Base-by-base conservation (phyloP, 2,888 invertebrate genomes). In the Ennomos erosarius region DNA sequence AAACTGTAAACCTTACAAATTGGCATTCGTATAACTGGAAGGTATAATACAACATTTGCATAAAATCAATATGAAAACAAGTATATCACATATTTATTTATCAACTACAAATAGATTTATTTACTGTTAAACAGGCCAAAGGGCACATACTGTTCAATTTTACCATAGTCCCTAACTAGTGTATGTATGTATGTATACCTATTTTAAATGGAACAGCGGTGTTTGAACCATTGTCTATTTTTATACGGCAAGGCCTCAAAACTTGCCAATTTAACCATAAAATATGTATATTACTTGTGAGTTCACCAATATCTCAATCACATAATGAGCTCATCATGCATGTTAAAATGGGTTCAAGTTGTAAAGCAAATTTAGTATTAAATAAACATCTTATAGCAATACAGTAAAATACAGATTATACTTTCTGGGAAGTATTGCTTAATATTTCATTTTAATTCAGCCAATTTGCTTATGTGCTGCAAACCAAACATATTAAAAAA, bases 71-170 rank as follows among this genome's bases (percentile, higher is more conserved):
- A 68, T 65, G 61, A 68, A 72, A 71, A 67, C 67, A 68, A 73
- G 63, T 58, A 72, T 76, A 76, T 77, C 77, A 77, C 75, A 75
- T 74, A 71, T 75, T 59, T 60, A 45, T 49, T 26, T 67, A 69
- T 13, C 46, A 53, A 58, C 62, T 62, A 61, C 43, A 56, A 53
- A 55, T 43, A 59, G 54, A 26, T 54, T 54, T 55, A 58, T 56
- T 56, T 58, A 58, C 55, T 53, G 59, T 40, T 57, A 33, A 55
- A 59, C 50, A 53, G 53, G 45, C 45, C 39, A 52, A 43, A 37
- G 46, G 52, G 39, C 55, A 57, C 58, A 50, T 26, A 26, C 4
- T 26, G 57, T 47, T 38, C 53, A 42, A 55, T 43, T 50, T 37
- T 50, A 36, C 48, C 11, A 35, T 45, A 36, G 46, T 36, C 35